Percentiles rank a stretch among this genome's conserved stretches.
These are phyloP conservation scores for Paraescarpia echinospica DNA, from an alignment of 1,140 invertebrate genomes.

Conservation along the genomic window DNA sequence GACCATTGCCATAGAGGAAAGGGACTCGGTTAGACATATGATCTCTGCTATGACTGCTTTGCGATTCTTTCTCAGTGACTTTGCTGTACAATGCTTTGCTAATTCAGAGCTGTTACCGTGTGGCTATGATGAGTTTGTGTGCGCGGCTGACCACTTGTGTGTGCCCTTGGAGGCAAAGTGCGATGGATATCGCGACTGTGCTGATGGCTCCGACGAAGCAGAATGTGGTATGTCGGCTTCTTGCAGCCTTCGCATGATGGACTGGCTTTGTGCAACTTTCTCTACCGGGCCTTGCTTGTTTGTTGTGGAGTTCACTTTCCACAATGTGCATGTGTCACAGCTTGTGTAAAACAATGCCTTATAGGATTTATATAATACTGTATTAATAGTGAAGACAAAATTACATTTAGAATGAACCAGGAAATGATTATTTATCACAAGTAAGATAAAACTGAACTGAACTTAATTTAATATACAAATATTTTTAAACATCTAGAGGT, in stretches of 20 bases:
- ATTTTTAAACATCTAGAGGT: too few species aligned
- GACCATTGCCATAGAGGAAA: background rate
- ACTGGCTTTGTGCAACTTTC: background rate
- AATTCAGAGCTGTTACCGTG: background rate
- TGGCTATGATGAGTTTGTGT: conserved; percentile 5
- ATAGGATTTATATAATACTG: background rate
- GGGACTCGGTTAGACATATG: background rate
- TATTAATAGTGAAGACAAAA: too few species aligned
- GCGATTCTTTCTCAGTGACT: background rate
- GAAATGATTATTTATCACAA: too few species aligned
- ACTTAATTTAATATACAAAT: too few species aligned
- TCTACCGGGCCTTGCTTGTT: background rate
- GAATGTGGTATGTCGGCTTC: conserved; percentile 74
- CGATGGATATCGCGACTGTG: conserved; percentile 77
- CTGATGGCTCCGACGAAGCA: conserved; percentile 84
- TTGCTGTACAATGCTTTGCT: background rate
- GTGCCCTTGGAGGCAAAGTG: conserved; percentile 63
- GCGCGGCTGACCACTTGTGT: background rate
- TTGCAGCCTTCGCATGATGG: conserved; percentile 1
- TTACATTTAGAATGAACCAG: too few species aligned
- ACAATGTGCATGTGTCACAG: background rate
- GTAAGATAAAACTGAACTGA: too few species aligned
- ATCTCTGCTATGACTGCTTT: background rate
- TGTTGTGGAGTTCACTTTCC: background rate
- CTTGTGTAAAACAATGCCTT: background rate